Base-by-base conservation (phyloP, 35 echinoderm and acorn worm genomes). In the Holothuria glaberrima region DNA sequence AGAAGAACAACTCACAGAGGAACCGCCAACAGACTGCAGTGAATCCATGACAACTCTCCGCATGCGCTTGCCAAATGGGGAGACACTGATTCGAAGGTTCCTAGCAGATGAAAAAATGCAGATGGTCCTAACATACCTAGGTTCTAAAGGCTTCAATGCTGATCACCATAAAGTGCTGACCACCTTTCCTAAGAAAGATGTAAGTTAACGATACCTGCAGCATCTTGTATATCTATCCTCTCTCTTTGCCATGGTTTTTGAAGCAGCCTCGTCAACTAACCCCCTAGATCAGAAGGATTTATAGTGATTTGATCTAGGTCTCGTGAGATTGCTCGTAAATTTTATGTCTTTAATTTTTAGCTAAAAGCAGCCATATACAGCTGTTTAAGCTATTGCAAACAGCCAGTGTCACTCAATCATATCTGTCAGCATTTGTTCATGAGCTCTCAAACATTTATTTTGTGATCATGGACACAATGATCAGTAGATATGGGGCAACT, bases 141-240 rank as follows among this genome's bases (percentile, higher is more conserved):
- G 92, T 10, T 94, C 95, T 14, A 89, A 94, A 58, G 95, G 95
- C 12, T 98, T 90, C 71, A 90, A 92, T 24, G 46, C 93, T 31
- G 93, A 98, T 21, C 68, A 89, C 2, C 87, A 94, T 75, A 98
- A 98, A 87, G 86, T 98, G 9, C 86, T 98, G 18, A 98, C 95
- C 0, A 98, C 90, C 14, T 98, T 75, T 54, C 95, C 95, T 56
- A 98, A 94, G 59, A 94, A 89, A 98, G 95, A 98, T 85, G 95
- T 98, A 85, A 98, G 95, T 92, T 19, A 21, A 14, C n/a, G 27
- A 69, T 70, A n/a, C 67, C 26, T 70, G 16, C 16, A 41, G 36
- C 36, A 41, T 29, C 12, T 29, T 4, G 62, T 65, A 65, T 21
- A 4, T 65, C n/a, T n/a, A n/a, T 65, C 2, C 27, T 29, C 62